Evolutionary conservation across 2,888 invertebrate genomes (phyloP).

Genomic region (Ophonus ardosiacus): DNA sequence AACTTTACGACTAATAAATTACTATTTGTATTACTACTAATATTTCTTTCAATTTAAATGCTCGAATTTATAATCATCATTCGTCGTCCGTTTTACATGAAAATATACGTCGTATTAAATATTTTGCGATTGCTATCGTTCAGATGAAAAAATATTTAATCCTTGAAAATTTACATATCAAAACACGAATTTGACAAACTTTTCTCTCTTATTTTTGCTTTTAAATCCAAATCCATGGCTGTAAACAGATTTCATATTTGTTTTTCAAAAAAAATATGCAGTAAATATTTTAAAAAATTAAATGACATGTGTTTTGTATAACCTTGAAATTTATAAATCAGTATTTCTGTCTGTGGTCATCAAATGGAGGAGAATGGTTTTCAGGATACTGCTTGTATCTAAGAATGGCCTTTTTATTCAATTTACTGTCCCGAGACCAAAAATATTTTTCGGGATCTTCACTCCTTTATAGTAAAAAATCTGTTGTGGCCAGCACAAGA

Average conservation of each 20-base stretch:
- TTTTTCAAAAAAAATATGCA: neutral
- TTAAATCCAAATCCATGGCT: neutral
- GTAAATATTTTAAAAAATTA: neutral
- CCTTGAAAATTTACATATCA: conserved; percentile 18
- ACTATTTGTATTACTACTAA: too few relatives aligned
- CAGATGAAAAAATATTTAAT: conserved; percentile 7
- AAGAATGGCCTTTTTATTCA: too few relatives aligned
- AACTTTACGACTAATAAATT: too few relatives aligned
- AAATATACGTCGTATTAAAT: neutral
- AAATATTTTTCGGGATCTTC: too few relatives aligned
- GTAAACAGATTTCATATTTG: neutral
- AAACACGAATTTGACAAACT: conserved; percentile 9
- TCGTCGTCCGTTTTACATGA: neutral
- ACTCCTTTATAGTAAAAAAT: too few relatives aligned
- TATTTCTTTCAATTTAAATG: too few relatives aligned
- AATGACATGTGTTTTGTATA: neutral
- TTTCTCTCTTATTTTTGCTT: neutral
- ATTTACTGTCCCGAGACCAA: too few relatives aligned
- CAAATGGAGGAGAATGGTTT: too few relatives aligned
- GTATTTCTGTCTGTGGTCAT: too few relatives aligned
- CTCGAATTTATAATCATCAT: neutral
- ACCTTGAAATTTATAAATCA: neutral
- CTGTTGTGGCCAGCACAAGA: too few relatives aligned
- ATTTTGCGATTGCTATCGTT: neutral
- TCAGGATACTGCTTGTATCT: too few relatives aligned